phyloP scores from a whole-genome alignment of 2,113 vertebrate genomes.

The Callipepla californica region DNA sequence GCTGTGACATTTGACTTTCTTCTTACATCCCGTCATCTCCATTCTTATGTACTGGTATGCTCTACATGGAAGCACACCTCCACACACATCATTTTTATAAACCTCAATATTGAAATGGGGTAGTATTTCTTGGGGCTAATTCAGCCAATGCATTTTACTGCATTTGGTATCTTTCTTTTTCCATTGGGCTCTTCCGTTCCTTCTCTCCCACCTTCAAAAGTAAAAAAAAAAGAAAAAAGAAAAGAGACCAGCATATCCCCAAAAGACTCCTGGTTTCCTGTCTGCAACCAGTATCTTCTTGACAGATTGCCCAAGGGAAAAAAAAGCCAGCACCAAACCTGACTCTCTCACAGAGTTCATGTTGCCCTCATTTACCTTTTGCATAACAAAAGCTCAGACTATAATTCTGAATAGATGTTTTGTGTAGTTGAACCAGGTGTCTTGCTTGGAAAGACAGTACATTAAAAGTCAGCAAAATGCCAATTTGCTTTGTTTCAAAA shows the following conservation, averaged over 20 bases:
- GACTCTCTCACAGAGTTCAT: slow-evolving; percentile 58
- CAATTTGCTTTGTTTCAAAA: slow-evolving; percentile 78
- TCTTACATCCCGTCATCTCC: accelerated
- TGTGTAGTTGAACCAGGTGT: slow-evolving; percentile 77
- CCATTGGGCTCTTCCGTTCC: neutral
- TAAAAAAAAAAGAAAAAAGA: neutral
- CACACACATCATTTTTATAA: neutral
- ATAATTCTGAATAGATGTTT: slow-evolving; percentile 70
- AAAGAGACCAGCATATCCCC: neutral
- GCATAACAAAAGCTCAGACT: slow-evolving; percentile 71
- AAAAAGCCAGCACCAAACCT: neutral
- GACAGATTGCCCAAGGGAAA: neutral
- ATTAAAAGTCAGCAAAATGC: slow-evolving; percentile 77
- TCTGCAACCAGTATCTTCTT: slow-evolving; percentile 7
- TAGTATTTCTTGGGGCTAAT: neutral
- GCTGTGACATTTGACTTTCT: accelerated
- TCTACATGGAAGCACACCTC: neutral
- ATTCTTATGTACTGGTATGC: accelerated
- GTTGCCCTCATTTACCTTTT: slow-evolving; percentile 72
- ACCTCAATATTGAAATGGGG: neutral
- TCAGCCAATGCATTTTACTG: neutral
- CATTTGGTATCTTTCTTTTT: neutral
- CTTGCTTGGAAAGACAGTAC: slow-evolving; percentile 62
- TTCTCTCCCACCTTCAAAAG: neutral
- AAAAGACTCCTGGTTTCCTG: slow-evolving; percentile 12